Base-by-base conservation (phyloP, 2,888 invertebrate species). In the Drosophila glabriapex region DNA sequence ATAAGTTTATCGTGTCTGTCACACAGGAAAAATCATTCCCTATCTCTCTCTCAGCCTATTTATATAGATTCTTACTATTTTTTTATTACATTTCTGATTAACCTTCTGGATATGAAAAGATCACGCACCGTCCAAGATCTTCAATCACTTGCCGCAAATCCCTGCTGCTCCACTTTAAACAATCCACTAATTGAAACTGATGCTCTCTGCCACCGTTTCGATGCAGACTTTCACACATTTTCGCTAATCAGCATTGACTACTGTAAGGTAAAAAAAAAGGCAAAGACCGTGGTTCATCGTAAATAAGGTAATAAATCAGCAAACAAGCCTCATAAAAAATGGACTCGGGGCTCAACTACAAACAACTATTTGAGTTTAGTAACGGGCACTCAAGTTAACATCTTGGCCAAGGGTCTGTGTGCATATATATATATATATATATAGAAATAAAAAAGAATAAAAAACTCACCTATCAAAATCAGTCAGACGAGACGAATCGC, bases 401-500 rank as follows among this genome's bases (percentile, higher is more conserved):
- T 54, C 43, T 67, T 71, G 59, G 43, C 43, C 43, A 22, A 43
- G 43, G 12, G 22, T 41, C 10, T 46, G 43, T 22, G 12, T 1
- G 22, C 12, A 41, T 69, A 61, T 6, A 22, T 35, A 33, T 29
- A 29, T 29, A 29, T 10, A 50, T 3, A 50, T 7, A 25, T 1
- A 49, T 16, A 28, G 0, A 12, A 12, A 37, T 0, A 29, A 22
- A 10, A 37, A 29, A 22, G n/a, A 31, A 14, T 22, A 12, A 6
- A 28, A 33, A 50, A 83, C 93, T 93, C 85, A 97, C 97, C 97
- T 96, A 94, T 98, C 98, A 92, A 98, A 97, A 94, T 98, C 98
- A 83, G 97, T 97, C 92, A 99, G 96, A 92, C 99, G 96, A 79
- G 98, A 98, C 75, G 99, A 98, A 94, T 99, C 99, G 89, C 99